Evolutionary conservation across 2,888 invertebrate species (phyloP).

Genomic region (Electrophaes corylata): DNA sequence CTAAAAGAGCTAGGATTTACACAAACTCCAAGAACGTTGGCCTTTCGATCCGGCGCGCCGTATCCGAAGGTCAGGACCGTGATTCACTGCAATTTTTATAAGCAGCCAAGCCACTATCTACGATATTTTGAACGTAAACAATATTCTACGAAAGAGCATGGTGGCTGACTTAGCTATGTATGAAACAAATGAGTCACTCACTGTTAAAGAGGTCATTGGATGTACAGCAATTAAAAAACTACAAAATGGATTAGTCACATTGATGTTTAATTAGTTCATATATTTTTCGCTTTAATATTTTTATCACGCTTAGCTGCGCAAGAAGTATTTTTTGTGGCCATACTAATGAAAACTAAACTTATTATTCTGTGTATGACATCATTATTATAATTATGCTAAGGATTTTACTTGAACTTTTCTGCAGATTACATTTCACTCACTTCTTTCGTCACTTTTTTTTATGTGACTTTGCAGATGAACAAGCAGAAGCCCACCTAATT

Average conservation of each 20-base stretch:
- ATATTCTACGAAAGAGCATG: slow-evolving; percentile 11
- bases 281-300: not conserved
- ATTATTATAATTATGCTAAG: too few species aligned
- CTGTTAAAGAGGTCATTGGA: slow-evolving; percentile 16
- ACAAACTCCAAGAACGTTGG: slow-evolving; percentile 63
- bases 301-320: not conserved
- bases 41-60: slow-evolving; percentile 51
- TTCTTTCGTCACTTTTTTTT: too few species aligned
- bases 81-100: slow-evolving; percentile 41
- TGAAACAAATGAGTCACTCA: slow-evolving; percentile 10
- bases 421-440: too few species aligned
- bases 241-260: slow-evolving; percentile 6
- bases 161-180: too few species aligned
- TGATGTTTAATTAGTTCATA: not conserved
- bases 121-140: slow-evolving; percentile 16
- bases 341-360: too few species aligned
- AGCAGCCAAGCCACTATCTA: not conserved
- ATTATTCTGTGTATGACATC: too few species aligned
- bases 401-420: too few species aligned
- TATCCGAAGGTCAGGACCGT: slow-evolving; percentile 53
- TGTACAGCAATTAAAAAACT: slow-evolving; percentile 13
- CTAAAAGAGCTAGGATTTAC: slow-evolving; percentile 47
- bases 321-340: too few species aligned
- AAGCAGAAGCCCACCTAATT: too few species aligned
- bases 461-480: too few species aligned